Evolutionary conservation across 2,113 vertebrate species (phyloP), one percentile per base, ranked within the genome.

Genomic region (Megaceryle maxima): DNA sequence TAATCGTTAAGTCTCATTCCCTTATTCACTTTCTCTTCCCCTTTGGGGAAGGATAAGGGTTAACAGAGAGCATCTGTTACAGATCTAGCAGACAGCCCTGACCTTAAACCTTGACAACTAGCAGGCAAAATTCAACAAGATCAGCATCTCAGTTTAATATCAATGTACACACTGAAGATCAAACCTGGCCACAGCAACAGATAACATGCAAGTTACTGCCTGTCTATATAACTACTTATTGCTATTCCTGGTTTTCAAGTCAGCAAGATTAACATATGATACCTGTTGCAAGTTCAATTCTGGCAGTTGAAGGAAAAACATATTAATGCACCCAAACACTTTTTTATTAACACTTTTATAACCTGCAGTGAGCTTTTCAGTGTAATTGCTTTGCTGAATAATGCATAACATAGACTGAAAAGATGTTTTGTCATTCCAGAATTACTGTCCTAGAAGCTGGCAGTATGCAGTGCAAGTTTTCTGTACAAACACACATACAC

Each of bases 271-370:
- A 87, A 88, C 29, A 57, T 28, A 84, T 21, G 53, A 44, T 33
- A 24, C 43, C 43, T 56, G 43, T 83, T 76, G 24, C 53, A 83
- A 75, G 60, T 56, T 43, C 44, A 66, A 11, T 84, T 93, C 33
- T 92, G 50, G 70, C 37, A 96, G 69, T 43, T 93, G 48, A 95
- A 91, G 37, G 39, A 88, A 43, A 97, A 78, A 53, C 41, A 10
- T 46, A 70, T 31, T 75, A 22, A 16, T 51, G 19, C 39, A 87
- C 31, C 24, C 8, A 75, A 87, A 57, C 55, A 72, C 4, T 26
- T 84, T 80, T 73, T 72, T 78, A 67, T 56, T 91, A 85, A 68
- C 35, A 33, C 44, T 79, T 74, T 78, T 31, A n/a, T 70, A 67
- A 76, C 39, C 62, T 84, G 53, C 68, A 28, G 5, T 35, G 28